Evolutionary conservation across 2,797 vertebrate species (phyloP), one percentile per base, ranked within the genome.

Genomic region (Micromesistius poutassou): DNA sequence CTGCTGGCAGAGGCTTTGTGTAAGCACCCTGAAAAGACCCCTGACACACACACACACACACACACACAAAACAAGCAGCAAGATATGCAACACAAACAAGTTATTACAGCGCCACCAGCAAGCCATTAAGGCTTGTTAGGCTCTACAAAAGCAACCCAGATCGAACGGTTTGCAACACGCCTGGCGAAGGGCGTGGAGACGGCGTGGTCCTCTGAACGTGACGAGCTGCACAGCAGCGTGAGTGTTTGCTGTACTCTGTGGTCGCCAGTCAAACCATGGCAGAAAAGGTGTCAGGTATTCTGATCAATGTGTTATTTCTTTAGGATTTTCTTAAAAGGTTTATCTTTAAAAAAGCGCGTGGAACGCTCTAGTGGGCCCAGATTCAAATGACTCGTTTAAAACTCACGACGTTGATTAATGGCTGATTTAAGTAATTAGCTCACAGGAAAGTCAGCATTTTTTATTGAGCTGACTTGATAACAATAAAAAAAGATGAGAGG

Each of bases 301-400:
- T n/a, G 7, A 55, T 19, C 22, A 62, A n/a, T 25, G 22, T n/a
- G 22, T 62, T 62, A 0, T n/a, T 19, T 50, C 22, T 50, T 50
- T 12, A 42, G 40, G 12, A 12, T 42, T 14, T 71, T 71, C 71
- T 22, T 22, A 19, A 36, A 16, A 50, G 22, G 46, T 19, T 50
- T 50, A 16, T 42, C 5, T 70, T 35, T 78, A 83, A 75, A 80
- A 85, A 75, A 71, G 79, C 50, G 7, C 78, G 66, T 28, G n/a
- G 19, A 19, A 50, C 31, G 50, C 2, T 71, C 83, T n/a, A 40
- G 66, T 73, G 74, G 74, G 79, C 79, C 74, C 74, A 68, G 75
- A 84, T 79, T 80, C 28, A 75, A 78, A 35, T 78, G 75, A 19
- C 30, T 66, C 76, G 13, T 81, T 9, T 33, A 16, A 76, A 30